Base-by-base conservation (phyloP, 35 echinoderm and acorn worm genomes). In the Diadema setosum region DNA sequence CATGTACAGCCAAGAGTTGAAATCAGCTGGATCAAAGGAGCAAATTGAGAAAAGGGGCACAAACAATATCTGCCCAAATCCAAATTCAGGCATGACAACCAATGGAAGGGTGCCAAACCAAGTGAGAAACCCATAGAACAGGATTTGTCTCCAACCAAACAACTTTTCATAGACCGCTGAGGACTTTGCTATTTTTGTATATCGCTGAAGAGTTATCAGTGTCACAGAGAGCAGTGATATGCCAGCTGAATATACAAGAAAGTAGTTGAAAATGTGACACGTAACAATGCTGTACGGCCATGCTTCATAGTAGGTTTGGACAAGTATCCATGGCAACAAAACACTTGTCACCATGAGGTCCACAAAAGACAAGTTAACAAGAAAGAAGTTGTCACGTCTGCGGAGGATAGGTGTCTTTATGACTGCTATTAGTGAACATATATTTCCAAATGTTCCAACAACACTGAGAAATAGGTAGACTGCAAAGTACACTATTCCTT, bases 11-110 rank as follows among this genome's bases (percentile, higher is more conserved):
- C 61, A 90, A 3, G 88, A 65, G 16, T 39, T 35, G 29, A 73
- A 61, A 45, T 90, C 88, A 3, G 59, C n/a, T 42, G 60, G 82
- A 42, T 90, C 88, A 3, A 33, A 60, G 31, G 82, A 90, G 34
- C 88, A 90, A 9, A 84, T 37, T 4, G 80, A 60, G 18, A 90
- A 45, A 23, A 44, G 35, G 24, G 61, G 59, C 18, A 83, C 58
- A 34, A 56, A 90, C 1, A 32, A 60, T 24, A 90, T 69, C 37
- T 16, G 15, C n/a, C 80, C 61, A 40, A 90, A 90, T 27, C 88
- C 88, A 45, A 90, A 52, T 46, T 90, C 88, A 25, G 80, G 80
- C 20, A 90, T 29, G 16, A 84, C 26, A 20, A 37, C 16, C 17
- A 84, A n/a, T 5, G 56, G 1, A 21, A 78, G 14, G 3, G 35